A percentile compares a stretch with the other conserved stretches of the same genome.
phyloP scores from a whole-genome alignment of 2,113 vertebrate species.

The Loxodonta africana region DNA sequence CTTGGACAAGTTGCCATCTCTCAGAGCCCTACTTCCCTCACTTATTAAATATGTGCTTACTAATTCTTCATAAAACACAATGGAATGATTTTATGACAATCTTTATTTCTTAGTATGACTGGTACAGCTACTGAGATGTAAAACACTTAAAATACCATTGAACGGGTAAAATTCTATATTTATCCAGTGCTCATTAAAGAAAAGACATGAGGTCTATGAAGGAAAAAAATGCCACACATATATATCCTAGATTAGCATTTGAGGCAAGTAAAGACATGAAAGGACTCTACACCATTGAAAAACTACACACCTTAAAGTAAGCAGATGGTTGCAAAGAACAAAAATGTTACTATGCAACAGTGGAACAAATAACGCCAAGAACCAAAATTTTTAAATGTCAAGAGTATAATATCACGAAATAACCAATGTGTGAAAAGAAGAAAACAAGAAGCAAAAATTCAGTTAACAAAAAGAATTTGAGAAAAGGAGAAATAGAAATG shows the following conservation, averaged over 20 bases:
- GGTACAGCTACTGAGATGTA: not conserved
- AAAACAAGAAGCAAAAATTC: conserved; percentile 60
- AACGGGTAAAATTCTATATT: not conserved
- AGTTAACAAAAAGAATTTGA: conserved; percentile 50
- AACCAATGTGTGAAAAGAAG: conserved; percentile 40
- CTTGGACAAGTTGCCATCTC: not conserved
- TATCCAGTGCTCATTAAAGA: conserved; percentile 17
- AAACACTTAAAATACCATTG: conserved; percentile 52
- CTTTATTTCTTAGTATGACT: conserved; percentile 34
- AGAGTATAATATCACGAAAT: conserved; percentile 61
- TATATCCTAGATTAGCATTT: conserved; percentile 42
- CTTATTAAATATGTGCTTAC: not conserved
- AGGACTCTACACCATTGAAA: conserved; percentile 41
- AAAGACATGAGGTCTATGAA: not conserved
- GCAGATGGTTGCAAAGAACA: conserved; percentile 77
- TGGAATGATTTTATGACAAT: not conserved
- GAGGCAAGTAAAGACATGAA: conserved; percentile 63
- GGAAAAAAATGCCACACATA: not conserved
- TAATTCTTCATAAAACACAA: conserved; percentile 32
- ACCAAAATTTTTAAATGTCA: conserved; percentile 76
- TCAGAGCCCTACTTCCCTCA: not conserved
- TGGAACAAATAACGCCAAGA: conserved; percentile 76
- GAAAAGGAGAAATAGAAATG: conserved; percentile 19
- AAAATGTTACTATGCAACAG: conserved; percentile 80
- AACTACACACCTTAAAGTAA: conserved; percentile 78